Conservation (phyloP, 2,888 invertebrate species). For the Andricus curvator region DNA sequence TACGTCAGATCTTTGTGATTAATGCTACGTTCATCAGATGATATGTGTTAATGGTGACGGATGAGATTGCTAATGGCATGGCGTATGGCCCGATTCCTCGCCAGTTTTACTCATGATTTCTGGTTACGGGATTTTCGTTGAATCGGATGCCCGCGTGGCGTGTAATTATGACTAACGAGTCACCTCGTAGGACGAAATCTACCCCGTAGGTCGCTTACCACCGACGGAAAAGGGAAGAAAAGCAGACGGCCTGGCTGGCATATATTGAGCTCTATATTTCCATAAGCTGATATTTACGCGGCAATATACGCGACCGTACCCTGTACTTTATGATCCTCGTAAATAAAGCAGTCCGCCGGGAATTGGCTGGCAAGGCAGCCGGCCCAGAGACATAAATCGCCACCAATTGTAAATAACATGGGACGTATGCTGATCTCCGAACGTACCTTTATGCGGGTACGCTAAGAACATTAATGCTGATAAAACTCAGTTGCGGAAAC, state of each 20-base stretch:
- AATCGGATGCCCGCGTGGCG: constrained; percentile 21
- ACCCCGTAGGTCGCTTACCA: constrained; percentile 36
- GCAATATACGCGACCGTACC: constrained; percentile 78
- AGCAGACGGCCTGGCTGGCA: constrained; percentile 70
- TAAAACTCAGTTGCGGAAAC: constrained; percentile 33
- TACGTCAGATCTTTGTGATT: constrained; percentile 70
- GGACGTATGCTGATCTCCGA: constrained; percentile 73
- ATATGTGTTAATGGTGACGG: constrained; percentile 72
- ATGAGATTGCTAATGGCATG: constrained; percentile 72
- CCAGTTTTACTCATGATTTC: constrained; percentile 23
- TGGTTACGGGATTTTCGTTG: background rate
- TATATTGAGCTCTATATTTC: constrained; percentile 82
- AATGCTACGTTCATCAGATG: constrained; percentile 71
- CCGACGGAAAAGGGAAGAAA: constrained; percentile 59
- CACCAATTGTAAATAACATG: constrained; percentile 76
- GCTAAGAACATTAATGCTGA: constrained; percentile 37
- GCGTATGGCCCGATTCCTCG: constrained; percentile 62
- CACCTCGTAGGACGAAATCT: constrained; percentile 40
- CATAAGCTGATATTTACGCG: constrained; percentile 82
- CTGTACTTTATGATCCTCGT: constrained; percentile 77
- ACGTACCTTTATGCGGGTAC: background rate
- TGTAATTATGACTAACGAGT: constrained; percentile 46
- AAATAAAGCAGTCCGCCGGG: constrained; percentile 77
- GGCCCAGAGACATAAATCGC: constrained; percentile 71
- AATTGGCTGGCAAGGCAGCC: constrained; percentile 76